phyloP scores from a whole-genome alignment of 2,113 vertebrate genomes.

The Tachuris rubrigastra region DNA sequence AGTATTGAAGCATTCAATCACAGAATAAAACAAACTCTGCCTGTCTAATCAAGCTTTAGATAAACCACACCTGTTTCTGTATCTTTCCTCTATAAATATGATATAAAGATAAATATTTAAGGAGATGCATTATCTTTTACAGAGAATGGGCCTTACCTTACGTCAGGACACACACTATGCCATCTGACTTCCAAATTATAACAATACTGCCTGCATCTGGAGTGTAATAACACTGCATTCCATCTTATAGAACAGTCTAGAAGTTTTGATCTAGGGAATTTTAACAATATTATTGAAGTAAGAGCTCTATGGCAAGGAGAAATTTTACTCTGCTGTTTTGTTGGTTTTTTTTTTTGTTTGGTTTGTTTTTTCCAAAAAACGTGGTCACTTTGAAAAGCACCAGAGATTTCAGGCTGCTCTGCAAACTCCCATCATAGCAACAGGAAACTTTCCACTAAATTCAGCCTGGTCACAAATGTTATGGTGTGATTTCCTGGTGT shows the following conservation, averaged over 20 bases:
- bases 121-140: background rate
- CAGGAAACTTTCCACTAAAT: background rate
- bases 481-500: background rate
- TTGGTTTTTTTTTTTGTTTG: background rate
- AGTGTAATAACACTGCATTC: background rate
- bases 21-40: background rate
- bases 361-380: background rate
- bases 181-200: background rate
- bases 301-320: background rate
- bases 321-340: background rate
- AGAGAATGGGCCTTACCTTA: background rate
- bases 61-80: background rate
- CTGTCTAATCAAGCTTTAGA: slow-evolving; percentile 24
- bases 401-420: background rate
- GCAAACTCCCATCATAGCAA: background rate
- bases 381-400: background rate
- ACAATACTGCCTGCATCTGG: background rate
- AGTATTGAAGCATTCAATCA: slow-evolving; percentile 11
- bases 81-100: background rate
- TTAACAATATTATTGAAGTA: background rate
- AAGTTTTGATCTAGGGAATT: background rate
- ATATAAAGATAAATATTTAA: slow-evolving; percentile 1
- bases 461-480: background rate
- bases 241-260: background rate
- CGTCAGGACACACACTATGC: background rate